A percentile compares a stretch with the other conserved stretches of the same genome.
phyloP scores from a whole-genome alignment of 2,888 invertebrate genomes.

The Drosophila engyochracea region DNA sequence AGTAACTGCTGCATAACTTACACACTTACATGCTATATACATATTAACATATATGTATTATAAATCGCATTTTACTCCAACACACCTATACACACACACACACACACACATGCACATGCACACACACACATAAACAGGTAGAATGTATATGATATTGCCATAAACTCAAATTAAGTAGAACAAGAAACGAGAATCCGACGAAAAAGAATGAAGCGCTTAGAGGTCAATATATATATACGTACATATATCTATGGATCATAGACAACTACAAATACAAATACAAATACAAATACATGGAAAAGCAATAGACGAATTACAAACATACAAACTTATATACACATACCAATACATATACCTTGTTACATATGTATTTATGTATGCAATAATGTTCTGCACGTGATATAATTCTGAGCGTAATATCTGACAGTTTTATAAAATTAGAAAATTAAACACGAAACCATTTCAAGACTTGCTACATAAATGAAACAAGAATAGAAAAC shows the following conservation, averaged over 20 bases:
- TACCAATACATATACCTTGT: constrained; percentile 8
- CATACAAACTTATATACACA: constrained; percentile 14
- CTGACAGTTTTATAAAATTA: constrained; percentile 26
- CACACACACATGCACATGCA: constrained; percentile 11
- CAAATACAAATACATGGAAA: constrained; percentile 37
- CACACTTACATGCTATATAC: constrained; percentile 31
- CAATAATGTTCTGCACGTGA: constrained; percentile 11
- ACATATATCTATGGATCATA: constrained; percentile 31
- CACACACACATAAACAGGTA: constrained; percentile 19
- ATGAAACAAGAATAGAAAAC: neutral
- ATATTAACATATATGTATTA: constrained; percentile 47
- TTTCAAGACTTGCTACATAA: constrained; percentile 36
- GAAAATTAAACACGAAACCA: neutral
- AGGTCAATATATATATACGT: constrained; percentile 20
- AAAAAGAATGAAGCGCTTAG: constrained; percentile 24
- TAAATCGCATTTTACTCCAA: constrained; percentile 47
- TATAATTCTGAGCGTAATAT: constrained; percentile 29
- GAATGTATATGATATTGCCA: constrained; percentile 46
- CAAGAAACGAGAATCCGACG: constrained; percentile 31
- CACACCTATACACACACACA: constrained; percentile 27
- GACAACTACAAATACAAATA: constrained; percentile 24
- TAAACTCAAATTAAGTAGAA: constrained; percentile 60
- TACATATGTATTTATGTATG: constrained; percentile 5
- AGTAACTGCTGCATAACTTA: constrained; percentile 54
- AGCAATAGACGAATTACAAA: constrained; percentile 61